These are phyloP conservation scores for Himantopus leucocephalus DNA, from an alignment of 2,113 vertebrate species.

Conservation along the genomic window DNA sequence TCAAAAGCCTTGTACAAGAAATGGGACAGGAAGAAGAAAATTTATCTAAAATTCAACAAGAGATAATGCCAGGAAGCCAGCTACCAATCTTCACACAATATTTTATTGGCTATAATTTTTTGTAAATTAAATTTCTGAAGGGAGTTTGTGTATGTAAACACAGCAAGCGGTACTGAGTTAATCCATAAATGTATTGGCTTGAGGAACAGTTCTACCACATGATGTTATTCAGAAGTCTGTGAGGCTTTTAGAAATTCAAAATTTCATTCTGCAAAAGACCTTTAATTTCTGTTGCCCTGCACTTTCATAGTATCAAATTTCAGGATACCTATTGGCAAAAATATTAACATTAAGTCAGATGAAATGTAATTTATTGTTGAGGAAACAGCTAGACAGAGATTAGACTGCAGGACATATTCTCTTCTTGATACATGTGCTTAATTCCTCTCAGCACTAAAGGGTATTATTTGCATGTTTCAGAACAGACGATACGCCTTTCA, in stretches of 20 bases:
- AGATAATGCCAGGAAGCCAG: not conserved
- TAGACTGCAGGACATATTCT: not conserved
- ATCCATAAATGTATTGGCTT: not conserved
- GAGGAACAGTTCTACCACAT: not conserved
- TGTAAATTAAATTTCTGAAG: not conserved
- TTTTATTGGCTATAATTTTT: not conserved
- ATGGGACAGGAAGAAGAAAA: not conserved
- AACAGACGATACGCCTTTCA: not conserved
- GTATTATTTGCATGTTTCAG: conserved; percentile 22
- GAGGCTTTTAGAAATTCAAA: not conserved
- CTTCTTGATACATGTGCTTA: not conserved
- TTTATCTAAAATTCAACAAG: not conserved
- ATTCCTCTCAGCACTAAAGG: not conserved
- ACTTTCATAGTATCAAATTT: not conserved
- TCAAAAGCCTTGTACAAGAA: not conserved
- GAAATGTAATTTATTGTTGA: not conserved
- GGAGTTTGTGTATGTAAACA: not conserved
- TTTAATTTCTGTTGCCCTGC: not conserved
- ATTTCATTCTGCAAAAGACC: not conserved
- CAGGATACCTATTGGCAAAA: not conserved
- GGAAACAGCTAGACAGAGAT: not conserved
- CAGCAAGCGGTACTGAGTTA: not conserved
- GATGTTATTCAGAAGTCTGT: not conserved
- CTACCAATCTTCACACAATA: not conserved
- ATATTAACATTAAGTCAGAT: not conserved